phyloP scores from a whole-genome alignment of 2,888 invertebrate species.

The Yponomeuta cagnagella region DNA sequence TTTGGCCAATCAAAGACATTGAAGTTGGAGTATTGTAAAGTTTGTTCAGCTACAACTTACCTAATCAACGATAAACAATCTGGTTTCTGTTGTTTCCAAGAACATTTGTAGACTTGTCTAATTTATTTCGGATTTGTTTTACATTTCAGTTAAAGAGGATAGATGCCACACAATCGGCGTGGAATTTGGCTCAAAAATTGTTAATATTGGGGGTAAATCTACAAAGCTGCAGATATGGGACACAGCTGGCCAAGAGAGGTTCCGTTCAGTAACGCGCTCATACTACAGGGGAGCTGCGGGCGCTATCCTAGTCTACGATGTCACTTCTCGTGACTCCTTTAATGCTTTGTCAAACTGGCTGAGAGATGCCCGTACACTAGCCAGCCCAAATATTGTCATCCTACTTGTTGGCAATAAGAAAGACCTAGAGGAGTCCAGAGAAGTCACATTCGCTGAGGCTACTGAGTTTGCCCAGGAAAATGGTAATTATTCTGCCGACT shows the following conservation, averaged over 20 bases:
- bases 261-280: slow-evolving; percentile 92
- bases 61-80: no score
- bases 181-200: slow-evolving; percentile 90
- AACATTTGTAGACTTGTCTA: no score
- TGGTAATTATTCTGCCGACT: slow-evolving; percentile 62
- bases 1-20: no score
- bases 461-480: slow-evolving; percentile 91
- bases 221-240: slow-evolving; percentile 90
- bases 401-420: slow-evolving; percentile 89
- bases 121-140: background rate
- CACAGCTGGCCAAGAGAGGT: slow-evolving; percentile 98
- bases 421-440: slow-evolving; percentile 86
- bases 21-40: no score
- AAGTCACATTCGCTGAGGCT: slow-evolving; percentile 88
- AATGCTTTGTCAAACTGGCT: slow-evolving; percentile 93
- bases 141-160: slow-evolving; percentile 83
- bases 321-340: slow-evolving; percentile 93
- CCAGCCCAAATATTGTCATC: slow-evolving; percentile 88
- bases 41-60: no score
- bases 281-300: slow-evolving; percentile 93
- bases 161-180: slow-evolving; percentile 91
- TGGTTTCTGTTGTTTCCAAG: no score
- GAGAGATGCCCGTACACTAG: slow-evolving; percentile 85
- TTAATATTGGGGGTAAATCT: slow-evolving; percentile 87
- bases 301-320: slow-evolving; percentile 93